Evolutionary conservation across 2,888 invertebrate species (phyloP).

Genomic region (Scotopteryx bipunctaria): DNA sequence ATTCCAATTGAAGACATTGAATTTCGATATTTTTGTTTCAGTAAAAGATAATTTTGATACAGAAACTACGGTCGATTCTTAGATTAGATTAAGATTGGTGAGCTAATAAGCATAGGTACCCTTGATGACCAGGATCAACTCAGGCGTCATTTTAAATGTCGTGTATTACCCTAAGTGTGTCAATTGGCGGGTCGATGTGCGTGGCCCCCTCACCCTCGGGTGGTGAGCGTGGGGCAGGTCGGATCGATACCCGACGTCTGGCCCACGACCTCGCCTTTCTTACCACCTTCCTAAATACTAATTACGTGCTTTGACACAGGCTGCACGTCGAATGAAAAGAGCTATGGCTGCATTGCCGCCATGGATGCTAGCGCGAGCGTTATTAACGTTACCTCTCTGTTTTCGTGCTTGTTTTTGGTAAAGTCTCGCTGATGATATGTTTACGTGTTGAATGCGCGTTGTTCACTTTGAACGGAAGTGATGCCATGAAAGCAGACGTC

Average conservation of each 20-base stretch:
- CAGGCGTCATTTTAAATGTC: slow-evolving; percentile 68
- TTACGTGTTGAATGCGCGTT: slow-evolving; percentile 47
- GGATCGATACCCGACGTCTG: slow-evolving; percentile 87
- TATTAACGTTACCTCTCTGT: slow-evolving; percentile 68
- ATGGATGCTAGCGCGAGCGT: slow-evolving; percentile 68
- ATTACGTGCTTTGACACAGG: slow-evolving; percentile 83
- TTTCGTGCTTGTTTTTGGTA: slow-evolving; percentile 67
- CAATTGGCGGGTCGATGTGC: slow-evolving; percentile 82
- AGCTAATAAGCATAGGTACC: slow-evolving; percentile 8
- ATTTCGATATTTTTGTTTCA: not conserved
- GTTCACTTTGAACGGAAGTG: slow-evolving; percentile 29
- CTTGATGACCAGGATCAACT: slow-evolving; percentile 54
- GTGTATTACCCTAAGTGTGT: slow-evolving; percentile 82
- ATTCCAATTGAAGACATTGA: not conserved
- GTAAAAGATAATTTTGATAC: not conserved
- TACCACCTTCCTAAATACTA: slow-evolving; percentile 84
- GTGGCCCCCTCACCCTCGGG: slow-evolving; percentile 65
- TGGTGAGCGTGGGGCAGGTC: slow-evolving; percentile 81
- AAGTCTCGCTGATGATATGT: slow-evolving; percentile 48
- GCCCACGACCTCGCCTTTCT: slow-evolving; percentile 83
- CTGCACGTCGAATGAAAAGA: slow-evolving; percentile 78
- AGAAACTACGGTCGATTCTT: not conserved
- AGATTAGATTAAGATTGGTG: not conserved
- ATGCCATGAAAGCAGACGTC: slow-evolving; percentile 10
- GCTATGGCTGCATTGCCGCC: slow-evolving; percentile 57